phyloP scores from a whole-genome alignment of 2,888 invertebrate species.

The Cecidostiba fungosa region DNA sequence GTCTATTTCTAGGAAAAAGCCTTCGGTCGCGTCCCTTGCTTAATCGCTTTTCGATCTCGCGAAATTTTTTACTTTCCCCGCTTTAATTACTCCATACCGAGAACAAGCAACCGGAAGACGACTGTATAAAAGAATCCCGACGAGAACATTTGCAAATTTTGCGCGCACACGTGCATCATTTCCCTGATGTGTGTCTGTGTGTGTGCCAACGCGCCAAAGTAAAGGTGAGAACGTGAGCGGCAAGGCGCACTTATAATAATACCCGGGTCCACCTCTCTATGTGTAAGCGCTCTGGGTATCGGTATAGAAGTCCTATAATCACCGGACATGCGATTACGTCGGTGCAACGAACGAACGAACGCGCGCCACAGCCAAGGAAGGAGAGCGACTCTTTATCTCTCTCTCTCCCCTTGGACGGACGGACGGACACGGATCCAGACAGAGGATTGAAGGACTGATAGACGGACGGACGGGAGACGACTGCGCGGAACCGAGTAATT shows the following conservation, averaged over 20 bases:
- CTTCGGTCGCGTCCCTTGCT: neutral
- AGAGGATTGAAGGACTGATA: conserved; percentile 52
- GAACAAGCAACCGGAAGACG: neutral
- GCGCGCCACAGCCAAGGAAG: neutral
- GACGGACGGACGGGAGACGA: conserved; percentile 66
- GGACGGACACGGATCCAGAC: conserved; percentile 40
- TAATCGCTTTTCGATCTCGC: neutral
- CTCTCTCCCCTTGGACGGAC: conserved; percentile 9
- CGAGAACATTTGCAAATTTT: conserved; percentile 25
- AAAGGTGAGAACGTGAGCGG: conserved; percentile 60
- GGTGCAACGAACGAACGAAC: conserved; percentile 53
- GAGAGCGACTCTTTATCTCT: conserved; percentile 27
- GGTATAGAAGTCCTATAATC: conserved; percentile 72
- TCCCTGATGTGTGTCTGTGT: neutral
- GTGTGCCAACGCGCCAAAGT: conserved; percentile 21
- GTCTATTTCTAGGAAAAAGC: neutral
- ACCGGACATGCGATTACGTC: conserved; percentile 71
- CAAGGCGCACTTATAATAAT: conserved; percentile 70
- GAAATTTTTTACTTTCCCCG: neutral
- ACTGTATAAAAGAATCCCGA: neutral
- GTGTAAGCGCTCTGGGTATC: conserved; percentile 63
- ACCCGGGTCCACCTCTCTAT: conserved; percentile 66
- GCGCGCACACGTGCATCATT: conserved; percentile 35
- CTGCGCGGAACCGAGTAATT: conserved; percentile 68
- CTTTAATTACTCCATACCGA: neutral